Evolutionary conservation across 1,140 invertebrate species (phyloP).

Genomic region (Cyclina sinensis): DNA sequence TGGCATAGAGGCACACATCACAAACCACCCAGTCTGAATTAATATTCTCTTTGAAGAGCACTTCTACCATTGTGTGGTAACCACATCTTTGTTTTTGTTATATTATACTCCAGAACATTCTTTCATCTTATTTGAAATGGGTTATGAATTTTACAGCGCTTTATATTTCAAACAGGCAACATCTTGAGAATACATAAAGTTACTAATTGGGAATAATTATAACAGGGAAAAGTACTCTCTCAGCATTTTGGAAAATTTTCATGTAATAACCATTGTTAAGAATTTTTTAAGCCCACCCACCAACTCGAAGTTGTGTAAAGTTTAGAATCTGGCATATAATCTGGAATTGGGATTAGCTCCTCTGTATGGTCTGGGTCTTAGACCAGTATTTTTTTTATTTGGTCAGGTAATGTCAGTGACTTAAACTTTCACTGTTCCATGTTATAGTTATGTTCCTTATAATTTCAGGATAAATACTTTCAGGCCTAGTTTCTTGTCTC

Average conservation of each 20-base stretch:
- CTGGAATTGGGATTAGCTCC: no score
- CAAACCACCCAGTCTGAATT: background rate
- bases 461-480: no score
- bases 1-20: no score
- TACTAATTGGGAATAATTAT: background rate
- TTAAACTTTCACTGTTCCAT: no score
- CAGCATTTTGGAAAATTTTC: background rate
- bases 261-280: background rate
- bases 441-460: no score
- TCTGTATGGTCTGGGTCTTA: no score
- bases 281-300: no score
- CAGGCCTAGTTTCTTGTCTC: no score
- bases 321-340: no score
- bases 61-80: background rate
- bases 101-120: background rate
- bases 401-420: no score
- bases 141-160: background rate
- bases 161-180: background rate
- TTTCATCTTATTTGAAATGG: background rate
- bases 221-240: background rate
- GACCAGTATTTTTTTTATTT: no score
- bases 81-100: background rate
- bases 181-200: background rate
- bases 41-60: background rate
- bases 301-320: no score